Base-by-base conservation (phyloP, 2,888 invertebrate species). In the Trissolcus brochymenae region DNA sequence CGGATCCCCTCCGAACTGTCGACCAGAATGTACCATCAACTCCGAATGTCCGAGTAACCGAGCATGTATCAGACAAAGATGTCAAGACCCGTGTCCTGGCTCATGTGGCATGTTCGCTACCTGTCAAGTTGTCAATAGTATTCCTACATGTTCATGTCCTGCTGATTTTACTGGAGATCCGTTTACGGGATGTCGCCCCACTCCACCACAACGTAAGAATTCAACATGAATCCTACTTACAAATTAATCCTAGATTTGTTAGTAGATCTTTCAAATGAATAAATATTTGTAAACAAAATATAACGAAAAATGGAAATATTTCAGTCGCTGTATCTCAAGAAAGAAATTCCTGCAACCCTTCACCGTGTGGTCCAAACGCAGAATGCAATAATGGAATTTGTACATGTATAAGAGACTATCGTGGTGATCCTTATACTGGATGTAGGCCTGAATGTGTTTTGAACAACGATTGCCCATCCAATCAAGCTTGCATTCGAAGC, bases 61-160 rank as follows among this genome's bases (percentile, higher is more conserved):
- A 88, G 94, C 95, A 43, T 96, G 96, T 84, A 94, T 96, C 85
- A 94, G 94, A 25, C 94, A 94, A 85, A 92, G 92, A 83, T 96
- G 95, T 86, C 90, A 89, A 79, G 95, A 95, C 87, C 95, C 95
- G n/a, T 96, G 95, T 82, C 94, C 94, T 7, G 95, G 95, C 11
- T 94, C 94, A 6, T 96, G 94, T 41, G 71, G 71, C n/a, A 82
- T 91, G 92, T 56, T 94, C 84, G 93, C 94, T 1, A 91, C 93
- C 80, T 95, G 95, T 86, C 91, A 92, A 82, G 93, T 94, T 16
- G 91, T 94, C 53, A 94, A 93, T 85, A 95, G 95, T 84, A 92
- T 92, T 6, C 92, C 95, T 29, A 91, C 93, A 79, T 93, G 92
- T 87, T 90, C 92, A 73, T 93, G 94, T 90, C 87, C 91, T 2